phyloP scores from a whole-genome alignment of 1,140 invertebrate genomes.

The Halictus rubicundus region DNA sequence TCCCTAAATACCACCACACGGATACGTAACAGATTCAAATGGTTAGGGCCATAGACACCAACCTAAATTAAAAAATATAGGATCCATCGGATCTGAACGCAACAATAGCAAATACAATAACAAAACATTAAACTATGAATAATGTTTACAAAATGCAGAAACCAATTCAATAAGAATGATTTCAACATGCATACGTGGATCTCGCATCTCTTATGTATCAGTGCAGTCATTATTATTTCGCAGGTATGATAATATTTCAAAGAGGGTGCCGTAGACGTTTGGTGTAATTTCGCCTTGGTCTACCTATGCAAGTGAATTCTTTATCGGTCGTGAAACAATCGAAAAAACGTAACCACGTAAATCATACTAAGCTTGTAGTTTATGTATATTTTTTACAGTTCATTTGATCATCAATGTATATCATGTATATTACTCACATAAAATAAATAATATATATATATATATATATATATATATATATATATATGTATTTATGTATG shows the following conservation, averaged over 20 bases:
- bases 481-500: too few species aligned
- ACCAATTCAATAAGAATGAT: conserved; percentile 56
- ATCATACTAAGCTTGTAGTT: neutral
- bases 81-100: too few species aligned
- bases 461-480: too few species aligned
- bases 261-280: neutral
- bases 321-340: neutral
- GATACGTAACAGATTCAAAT: too few species aligned
- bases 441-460: too few species aligned
- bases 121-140: neutral
- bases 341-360: conserved; percentile 5
- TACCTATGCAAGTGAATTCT: neutral
- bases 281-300: neutral
- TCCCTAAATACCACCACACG: too few species aligned
- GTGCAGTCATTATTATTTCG: conserved; percentile 49
- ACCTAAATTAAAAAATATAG: too few species aligned
- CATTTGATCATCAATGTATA: neutral
- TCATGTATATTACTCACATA: neutral
- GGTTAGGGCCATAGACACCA: too few species aligned
- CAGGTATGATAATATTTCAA: conserved; percentile 51
- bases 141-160: neutral
- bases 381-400: neutral
- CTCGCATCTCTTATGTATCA: conserved; percentile 45
- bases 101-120: neutral
- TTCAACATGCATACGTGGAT: conserved; percentile 38